A percentile compares a stretch with the other conserved stretches of the same genome.
Evolutionary conservation across 1,140 invertebrate genomes (phyloP).

Genomic region (Phymorhynchus buccinoides): DNA sequence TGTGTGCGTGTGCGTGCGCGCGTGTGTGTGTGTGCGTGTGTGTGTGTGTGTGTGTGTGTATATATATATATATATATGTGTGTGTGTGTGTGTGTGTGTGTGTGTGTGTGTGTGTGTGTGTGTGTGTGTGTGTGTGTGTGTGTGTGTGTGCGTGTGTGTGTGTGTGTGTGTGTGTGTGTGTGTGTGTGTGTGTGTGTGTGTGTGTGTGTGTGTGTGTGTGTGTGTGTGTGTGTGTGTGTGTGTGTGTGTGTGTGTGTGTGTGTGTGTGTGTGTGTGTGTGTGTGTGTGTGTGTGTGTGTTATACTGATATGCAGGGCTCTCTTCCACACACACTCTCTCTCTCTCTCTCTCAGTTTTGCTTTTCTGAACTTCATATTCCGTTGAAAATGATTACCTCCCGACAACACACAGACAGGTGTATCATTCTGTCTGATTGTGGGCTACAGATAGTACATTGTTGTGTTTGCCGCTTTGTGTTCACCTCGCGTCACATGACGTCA

Average conservation of each 20-base stretch:
- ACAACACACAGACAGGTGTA: too few relatives aligned
- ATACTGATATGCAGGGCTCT: too few relatives aligned
- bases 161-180: not conserved
- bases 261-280: not conserved
- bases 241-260: not conserved
- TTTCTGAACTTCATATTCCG: too few relatives aligned
- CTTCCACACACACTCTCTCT: too few relatives aligned
- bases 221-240: not conserved
- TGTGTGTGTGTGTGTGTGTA: not conserved
- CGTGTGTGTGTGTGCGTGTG: conserved; percentile 15
- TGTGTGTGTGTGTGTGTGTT: not conserved
- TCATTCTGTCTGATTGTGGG: too few relatives aligned
- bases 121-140: conserved; percentile 4
- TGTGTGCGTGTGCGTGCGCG: conserved; percentile 7
- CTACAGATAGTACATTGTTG: too few relatives aligned
- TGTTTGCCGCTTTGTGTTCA: too few relatives aligned
- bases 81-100: conserved; percentile 23
- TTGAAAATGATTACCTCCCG: too few relatives aligned
- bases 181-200: not conserved
- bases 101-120: not conserved
- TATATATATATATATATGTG: not conserved
- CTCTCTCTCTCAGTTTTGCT: not conserved
- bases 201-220: not conserved
- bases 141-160: not conserved
- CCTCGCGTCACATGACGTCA: too few relatives aligned